A percentile compares a stretch with the other conserved stretches of the same genome.
phyloP scores from a whole-genome alignment of 2,888 invertebrate species.

The Byasa hedistus region DNA sequence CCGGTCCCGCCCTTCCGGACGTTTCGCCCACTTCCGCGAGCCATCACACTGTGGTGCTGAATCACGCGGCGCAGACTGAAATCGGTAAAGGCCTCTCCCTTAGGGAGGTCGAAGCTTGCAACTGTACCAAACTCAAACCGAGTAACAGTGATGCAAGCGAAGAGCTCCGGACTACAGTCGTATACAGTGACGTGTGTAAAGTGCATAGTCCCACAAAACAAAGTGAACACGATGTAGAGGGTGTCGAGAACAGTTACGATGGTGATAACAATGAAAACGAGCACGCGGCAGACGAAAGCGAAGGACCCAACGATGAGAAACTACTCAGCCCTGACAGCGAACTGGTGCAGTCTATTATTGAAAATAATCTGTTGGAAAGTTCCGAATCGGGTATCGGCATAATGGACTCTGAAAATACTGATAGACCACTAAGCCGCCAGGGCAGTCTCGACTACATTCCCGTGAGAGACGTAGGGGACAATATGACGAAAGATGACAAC shows the following conservation, averaged over 20 bases:
- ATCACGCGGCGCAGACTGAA: constrained; percentile 74
- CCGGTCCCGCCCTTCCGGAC: constrained; percentile 39
- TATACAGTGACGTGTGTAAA: constrained; percentile 84
- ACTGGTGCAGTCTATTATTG: constrained; percentile 58
- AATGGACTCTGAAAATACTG: constrained; percentile 55
- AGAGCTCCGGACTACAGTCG: constrained; percentile 62
- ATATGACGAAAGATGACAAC: constrained; percentile 62
- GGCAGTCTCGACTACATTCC: constrained; percentile 76
- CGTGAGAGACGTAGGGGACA: constrained; percentile 72
- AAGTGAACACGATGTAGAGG: constrained; percentile 49
- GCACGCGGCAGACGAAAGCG: constrained; percentile 59
- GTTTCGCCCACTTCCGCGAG: constrained; percentile 46
- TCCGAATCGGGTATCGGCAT: constrained; percentile 68
- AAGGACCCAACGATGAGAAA: constrained; percentile 43
- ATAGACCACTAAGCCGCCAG: constrained; percentile 63
- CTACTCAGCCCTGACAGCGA: constrained; percentile 49
- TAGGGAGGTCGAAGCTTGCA: constrained; percentile 68
- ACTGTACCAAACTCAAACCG: constrained; percentile 48
- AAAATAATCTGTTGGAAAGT: constrained; percentile 60
- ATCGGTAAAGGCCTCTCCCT: constrained; percentile 69
- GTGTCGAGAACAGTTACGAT: constrained; percentile 61
- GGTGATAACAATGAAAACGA: constrained; percentile 53
- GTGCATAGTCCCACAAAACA: constrained; percentile 76
- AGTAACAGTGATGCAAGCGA: constrained; percentile 38
- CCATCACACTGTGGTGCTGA: constrained; percentile 51